A percentile compares a stretch with the other conserved stretches of the same genome.
Evolutionary conservation across 2,888 invertebrate genomes (phyloP).

Genomic region (Aethes cnicana): DNA sequence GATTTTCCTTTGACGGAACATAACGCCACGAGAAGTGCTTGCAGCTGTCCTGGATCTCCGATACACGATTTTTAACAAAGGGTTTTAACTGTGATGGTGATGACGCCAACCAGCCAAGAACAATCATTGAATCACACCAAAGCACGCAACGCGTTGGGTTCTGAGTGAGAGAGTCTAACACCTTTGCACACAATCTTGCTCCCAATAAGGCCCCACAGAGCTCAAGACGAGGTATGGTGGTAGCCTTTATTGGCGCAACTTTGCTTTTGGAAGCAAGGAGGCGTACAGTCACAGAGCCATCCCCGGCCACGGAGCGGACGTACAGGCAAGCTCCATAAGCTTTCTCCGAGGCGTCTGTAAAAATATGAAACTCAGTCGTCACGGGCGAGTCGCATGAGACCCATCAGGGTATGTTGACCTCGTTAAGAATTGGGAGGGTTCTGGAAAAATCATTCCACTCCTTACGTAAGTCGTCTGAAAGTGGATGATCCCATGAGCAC

Average conservation of each 20-base stretch:
- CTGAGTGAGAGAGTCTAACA: not conserved
- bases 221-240: slow-evolving; percentile 24
- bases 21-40: not conserved
- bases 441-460: not conserved
- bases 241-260: slow-evolving; percentile 21
- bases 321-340: slow-evolving; percentile 29
- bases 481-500: not conserved
- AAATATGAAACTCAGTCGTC: slow-evolving; percentile 7
- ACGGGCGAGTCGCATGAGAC: not conserved
- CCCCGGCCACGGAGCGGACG: slow-evolving; percentile 8
- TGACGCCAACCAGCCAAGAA: not conserved
- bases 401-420: slow-evolving; percentile 17
- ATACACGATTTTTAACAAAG: not conserved
- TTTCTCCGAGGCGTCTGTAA: slow-evolving; percentile 20
- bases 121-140: slow-evolving; percentile 1
- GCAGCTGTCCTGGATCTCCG: slow-evolving; percentile 1
- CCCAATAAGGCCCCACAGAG: slow-evolving; percentile 15
- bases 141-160: not conserved
- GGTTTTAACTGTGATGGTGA: not conserved
- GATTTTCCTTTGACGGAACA: slow-evolving; percentile 1
- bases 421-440: slow-evolving; percentile 3
- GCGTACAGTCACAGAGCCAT: slow-evolving; percentile 8
- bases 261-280: slow-evolving; percentile 24
- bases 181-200: slow-evolving; percentile 20
- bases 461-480: not conserved